These are phyloP conservation scores for Acanthococcus lagerstroemiae DNA, from an alignment of 2,888 invertebrate species.

Conservation along the genomic window DNA sequence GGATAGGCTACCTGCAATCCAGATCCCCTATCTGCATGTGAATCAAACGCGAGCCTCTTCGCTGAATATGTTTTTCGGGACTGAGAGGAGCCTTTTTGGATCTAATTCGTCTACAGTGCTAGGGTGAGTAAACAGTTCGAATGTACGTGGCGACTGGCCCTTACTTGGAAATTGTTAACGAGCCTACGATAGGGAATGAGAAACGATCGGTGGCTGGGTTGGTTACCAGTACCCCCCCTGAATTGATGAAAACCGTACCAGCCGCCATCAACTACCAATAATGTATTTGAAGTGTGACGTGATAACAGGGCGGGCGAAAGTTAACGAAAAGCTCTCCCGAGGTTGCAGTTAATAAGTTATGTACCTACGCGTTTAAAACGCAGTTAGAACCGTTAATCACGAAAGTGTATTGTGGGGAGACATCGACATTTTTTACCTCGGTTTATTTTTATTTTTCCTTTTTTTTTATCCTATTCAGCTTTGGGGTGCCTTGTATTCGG, in stretches of 20 bases:
- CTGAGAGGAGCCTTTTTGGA: too few relatives aligned
- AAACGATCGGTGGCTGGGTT: too few relatives aligned
- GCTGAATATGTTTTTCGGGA: too few relatives aligned
- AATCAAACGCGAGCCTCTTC: too few relatives aligned
- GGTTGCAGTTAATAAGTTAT: constrained; percentile 20
- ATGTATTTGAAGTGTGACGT: constrained; percentile 25
- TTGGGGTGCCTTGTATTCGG: too few relatives aligned
- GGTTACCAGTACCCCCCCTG: neutral
- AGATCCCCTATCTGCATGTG: too few relatives aligned
- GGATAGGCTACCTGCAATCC: too few relatives aligned
- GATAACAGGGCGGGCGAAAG: constrained; percentile 24
- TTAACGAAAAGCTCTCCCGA: constrained; percentile 15
- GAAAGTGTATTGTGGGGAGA: too few relatives aligned
- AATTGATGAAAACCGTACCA: constrained; percentile 29
- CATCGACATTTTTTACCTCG: too few relatives aligned
- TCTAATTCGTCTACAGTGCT: too few relatives aligned
- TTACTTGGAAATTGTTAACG: constrained; percentile 1
- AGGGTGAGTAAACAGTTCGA: constrained; percentile 20
- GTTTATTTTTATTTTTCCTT: too few relatives aligned
- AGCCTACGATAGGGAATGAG: neutral
- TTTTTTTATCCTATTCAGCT: too few relatives aligned
- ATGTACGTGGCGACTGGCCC: neutral
- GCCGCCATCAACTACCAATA: constrained; percentile 29
- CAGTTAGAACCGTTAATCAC: constrained; percentile 27
- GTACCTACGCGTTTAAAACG: constrained; percentile 10